Evolutionary conservation across 2,797 vertebrate species (phyloP).

Genomic region (Mormyrops boulengeri): DNA sequence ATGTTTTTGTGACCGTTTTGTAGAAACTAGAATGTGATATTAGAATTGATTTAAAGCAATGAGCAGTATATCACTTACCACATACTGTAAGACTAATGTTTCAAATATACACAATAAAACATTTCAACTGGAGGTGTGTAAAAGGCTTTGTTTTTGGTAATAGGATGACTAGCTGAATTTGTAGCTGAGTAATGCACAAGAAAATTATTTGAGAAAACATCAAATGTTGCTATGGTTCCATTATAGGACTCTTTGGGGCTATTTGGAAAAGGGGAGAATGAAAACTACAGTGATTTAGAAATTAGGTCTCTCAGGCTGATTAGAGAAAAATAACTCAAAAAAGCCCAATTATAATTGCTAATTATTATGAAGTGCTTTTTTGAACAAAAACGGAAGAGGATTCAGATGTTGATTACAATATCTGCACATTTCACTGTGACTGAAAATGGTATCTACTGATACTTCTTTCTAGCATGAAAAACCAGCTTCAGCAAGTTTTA

Average conservation of each 20-base stretch:
- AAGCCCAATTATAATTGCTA: slow-evolving; percentile 65
- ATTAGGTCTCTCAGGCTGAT: slow-evolving; percentile 57
- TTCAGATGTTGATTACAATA: slow-evolving; percentile 37
- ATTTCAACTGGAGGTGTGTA: background rate
- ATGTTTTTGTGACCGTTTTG: background rate
- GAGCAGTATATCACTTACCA: background rate
- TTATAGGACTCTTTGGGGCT: slow-evolving; percentile 29
- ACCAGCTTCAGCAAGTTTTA: slow-evolving; percentile 25
- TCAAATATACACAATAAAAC: background rate
- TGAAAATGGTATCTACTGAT: slow-evolving; percentile 25
- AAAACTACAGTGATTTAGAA: slow-evolving; percentile 43
- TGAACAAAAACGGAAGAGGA: slow-evolving; percentile 45
- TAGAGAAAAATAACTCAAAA: slow-evolving; percentile 53
- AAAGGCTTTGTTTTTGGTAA: background rate
- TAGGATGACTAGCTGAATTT: slow-evolving; percentile 4
- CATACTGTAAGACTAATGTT: background rate
- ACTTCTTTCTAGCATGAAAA: slow-evolving; percentile 31
- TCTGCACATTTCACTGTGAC: slow-evolving; percentile 22
- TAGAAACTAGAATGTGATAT: background rate
- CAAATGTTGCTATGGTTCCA: slow-evolving; percentile 45
- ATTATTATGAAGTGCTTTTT: slow-evolving; percentile 54
- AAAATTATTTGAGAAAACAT: slow-evolving; percentile 29
- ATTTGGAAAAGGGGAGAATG: slow-evolving; percentile 19
- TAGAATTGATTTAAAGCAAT: background rate
- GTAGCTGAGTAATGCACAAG: slow-evolving; percentile 2